These are phyloP conservation scores for Chaetodon trifasciatus DNA, from an alignment of 2,797 vertebrate genomes.

Conservation along the genomic window DNA sequence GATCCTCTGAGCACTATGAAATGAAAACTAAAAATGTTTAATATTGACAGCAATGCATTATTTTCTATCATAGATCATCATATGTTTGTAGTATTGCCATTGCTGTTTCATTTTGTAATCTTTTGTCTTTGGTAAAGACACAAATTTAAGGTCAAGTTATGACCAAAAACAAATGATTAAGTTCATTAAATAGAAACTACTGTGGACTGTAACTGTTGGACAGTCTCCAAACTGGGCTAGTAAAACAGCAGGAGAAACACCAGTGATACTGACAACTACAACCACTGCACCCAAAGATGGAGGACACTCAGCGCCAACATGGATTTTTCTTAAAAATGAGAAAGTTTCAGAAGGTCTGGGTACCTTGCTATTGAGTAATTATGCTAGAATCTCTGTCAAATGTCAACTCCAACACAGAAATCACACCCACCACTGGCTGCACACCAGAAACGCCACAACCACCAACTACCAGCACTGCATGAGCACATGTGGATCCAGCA, in stretches of 20 bases:
- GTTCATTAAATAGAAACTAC: too few relatives aligned
- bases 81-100: too few relatives aligned
- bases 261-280: neutral
- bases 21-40: neutral
- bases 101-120: too few relatives aligned
- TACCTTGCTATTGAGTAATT: neutral
- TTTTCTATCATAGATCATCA: too few relatives aligned
- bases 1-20: neutral
- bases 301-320: neutral
- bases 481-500: conserved; percentile 27
- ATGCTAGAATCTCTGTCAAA: conserved; percentile 5
- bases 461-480: neutral
- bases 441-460: conserved; percentile 13
- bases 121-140: too few relatives aligned
- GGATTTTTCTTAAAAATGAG: neutral
- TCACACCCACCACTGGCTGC: conserved; percentile 20
- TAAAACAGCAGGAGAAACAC: conserved; percentile 6
- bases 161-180: too few relatives aligned
- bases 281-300: conserved; percentile 7
- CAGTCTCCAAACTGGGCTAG: too few relatives aligned
- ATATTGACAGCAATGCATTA: too few relatives aligned
- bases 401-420: conserved; percentile 33
- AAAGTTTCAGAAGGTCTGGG: neutral
- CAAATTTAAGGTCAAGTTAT: too few relatives aligned
- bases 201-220: too few relatives aligned